Base-by-base conservation (phyloP, 2,797 vertebrate species). In the Acomys russatus region DNA sequence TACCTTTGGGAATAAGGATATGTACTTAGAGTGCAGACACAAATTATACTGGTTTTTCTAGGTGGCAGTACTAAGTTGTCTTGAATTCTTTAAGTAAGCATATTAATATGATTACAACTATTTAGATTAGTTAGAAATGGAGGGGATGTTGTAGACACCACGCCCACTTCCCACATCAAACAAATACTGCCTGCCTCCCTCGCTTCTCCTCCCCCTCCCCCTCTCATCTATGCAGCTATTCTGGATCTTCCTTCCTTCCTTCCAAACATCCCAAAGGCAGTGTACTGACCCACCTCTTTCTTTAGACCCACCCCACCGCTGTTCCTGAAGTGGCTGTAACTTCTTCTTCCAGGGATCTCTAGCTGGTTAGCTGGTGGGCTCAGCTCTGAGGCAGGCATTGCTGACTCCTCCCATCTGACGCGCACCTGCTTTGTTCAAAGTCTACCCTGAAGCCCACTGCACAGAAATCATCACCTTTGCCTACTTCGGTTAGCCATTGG, bases 31-130 rank as follows among this genome's bases (percentile, higher is more conserved):
- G 25, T 17, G 20, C 11, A 23, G 49, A n/a, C 54, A 54, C 18
- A 25, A 23, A 86, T 54, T 5, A 35, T 35, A 54, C 11, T 70
- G 83, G 20, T 9, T 54, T 70, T 4, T 1, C 7, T 0, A 70
- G 66, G 20, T 54, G 18, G 44, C 20, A 51, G 20, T 15, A 35
- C 30, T 35, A 17, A 49, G 66, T n/a, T 54, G 49, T 86, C 49
- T 70, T 5, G 20, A 77, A 73, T 94, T 95, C 63, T 73, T 82
- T 70, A 59, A 56, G 83, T 44, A 94, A 90, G 87, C 56, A 9
- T 64, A 71, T 91, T 91, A 87, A 84, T 89, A 54, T 33, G 61
- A 30, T 35, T 23, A 33, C 87, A 92, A 95, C 54, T 68, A 76
- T 74, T 96, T 70, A 74, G 15, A 78, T 44, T 77, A 49, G 51